Evolutionary conservation across 2,797 vertebrate genomes (phyloP).

Genomic region (Linurgus olivaceus): DNA sequence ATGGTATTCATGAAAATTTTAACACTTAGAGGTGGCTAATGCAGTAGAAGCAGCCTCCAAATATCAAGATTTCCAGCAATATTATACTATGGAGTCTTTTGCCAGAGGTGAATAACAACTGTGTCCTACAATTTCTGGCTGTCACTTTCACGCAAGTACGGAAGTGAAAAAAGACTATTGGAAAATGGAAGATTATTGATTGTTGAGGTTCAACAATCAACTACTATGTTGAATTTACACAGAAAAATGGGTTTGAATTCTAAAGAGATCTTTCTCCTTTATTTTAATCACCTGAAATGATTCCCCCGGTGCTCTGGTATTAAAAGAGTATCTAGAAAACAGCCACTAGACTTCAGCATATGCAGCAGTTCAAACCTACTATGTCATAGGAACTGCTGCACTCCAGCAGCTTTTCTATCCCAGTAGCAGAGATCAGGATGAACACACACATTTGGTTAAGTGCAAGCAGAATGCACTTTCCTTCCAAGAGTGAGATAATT

Average conservation of each 20-base stretch:
- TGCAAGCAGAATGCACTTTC: background rate
- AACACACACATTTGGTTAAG: background rate
- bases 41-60: background rate
- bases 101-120: background rate
- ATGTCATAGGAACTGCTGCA: background rate
- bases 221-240: accelerated
- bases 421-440: background rate
- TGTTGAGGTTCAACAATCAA: background rate
- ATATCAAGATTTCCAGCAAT: background rate
- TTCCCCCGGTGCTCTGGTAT: background rate
- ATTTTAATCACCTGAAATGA: background rate
- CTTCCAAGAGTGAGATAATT: background rate
- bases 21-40: background rate
- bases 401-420: background rate
- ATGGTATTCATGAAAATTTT: background rate
- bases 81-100: background rate
- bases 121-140: background rate
- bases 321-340: background rate
- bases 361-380: background rate
- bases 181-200: background rate
- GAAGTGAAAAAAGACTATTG: background rate
- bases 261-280: background rate
- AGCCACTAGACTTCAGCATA: background rate
- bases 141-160: background rate
- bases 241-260: background rate